Conservation (phyloP, 1,140 invertebrate species). For the Drosophila melanica region DNA sequence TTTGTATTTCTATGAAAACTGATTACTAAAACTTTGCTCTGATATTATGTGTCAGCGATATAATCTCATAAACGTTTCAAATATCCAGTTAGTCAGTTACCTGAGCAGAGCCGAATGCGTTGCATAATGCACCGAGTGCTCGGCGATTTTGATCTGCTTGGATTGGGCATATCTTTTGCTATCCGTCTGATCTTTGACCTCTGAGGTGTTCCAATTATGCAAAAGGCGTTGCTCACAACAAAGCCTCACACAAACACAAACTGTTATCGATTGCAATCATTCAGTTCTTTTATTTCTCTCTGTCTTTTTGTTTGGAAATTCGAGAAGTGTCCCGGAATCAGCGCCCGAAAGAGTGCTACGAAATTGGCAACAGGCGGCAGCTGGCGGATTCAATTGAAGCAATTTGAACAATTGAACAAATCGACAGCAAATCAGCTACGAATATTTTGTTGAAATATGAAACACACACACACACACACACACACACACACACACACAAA, state of each 20-base stretch:
- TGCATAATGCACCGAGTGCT: no score
- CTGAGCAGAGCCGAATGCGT: no score
- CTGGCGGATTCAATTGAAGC: conserved; percentile 26
- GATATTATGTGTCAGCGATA: no score
- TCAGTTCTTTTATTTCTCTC: not conserved
- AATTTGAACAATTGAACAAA: conserved; percentile 30
- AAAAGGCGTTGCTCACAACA: conserved; percentile 18
- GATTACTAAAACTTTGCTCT: no score
- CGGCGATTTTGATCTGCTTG: no score
- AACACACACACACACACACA: conserved; percentile 1
- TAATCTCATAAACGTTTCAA: no score
- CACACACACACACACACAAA: conserved; percentile 4
- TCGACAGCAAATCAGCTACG: conserved; percentile 33
- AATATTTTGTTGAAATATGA: conserved; percentile 41
- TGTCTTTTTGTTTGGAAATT: not conserved
- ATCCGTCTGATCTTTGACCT: conserved; percentile 25
- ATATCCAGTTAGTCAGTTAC: no score
- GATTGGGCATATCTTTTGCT: no score
- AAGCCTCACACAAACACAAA: not conserved
- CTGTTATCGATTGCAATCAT: conserved; percentile 18
- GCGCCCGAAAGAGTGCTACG: conserved; percentile 41
- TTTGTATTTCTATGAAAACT: no score
- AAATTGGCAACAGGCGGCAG: conserved; percentile 16
- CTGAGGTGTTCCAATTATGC: conserved; percentile 18
- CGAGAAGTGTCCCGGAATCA: not conserved